These are phyloP conservation scores for Patiria miniata DNA, from an alignment of 35 echinoderm and acorn worm species.

Conservation along the genomic window DNA sequence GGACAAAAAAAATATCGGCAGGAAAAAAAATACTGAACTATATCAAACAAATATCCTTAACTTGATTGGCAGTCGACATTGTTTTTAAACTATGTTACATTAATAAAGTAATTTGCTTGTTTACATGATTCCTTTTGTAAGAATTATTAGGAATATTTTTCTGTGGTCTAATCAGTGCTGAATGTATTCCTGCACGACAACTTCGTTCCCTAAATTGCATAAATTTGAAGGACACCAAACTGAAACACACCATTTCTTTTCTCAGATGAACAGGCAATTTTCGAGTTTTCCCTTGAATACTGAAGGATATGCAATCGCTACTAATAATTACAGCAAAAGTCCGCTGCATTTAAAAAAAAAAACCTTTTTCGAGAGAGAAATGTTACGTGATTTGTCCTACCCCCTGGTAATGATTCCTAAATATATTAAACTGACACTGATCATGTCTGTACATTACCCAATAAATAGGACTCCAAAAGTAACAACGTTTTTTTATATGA, in stretches of 20 bases:
- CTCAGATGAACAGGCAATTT: not conserved
- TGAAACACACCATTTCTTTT: not conserved
- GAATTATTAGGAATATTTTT: not conserved
- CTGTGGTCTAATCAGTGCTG: not conserved
- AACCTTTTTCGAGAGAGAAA: not conserved
- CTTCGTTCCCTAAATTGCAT: not conserved
- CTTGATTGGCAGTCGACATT: constrained; percentile 16
- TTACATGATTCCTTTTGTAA: not conserved
- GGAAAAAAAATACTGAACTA: not conserved
- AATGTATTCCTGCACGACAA: not conserved
- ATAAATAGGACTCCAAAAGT: constrained; percentile 25
- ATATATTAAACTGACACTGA: not conserved
- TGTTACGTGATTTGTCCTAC: not conserved
- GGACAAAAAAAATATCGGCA: not conserved
- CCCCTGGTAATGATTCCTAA: not conserved
- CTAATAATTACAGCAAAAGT: not conserved
- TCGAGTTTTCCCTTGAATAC: not conserved
- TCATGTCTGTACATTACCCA: constrained; percentile 11
- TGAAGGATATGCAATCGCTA: not conserved
- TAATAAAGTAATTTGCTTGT: constrained; percentile 11
- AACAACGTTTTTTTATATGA: not conserved
- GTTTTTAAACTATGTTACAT: not conserved
- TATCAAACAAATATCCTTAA: not conserved
- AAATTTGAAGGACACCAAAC: not conserved
- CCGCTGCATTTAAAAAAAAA: not conserved